phyloP scores from a whole-genome alignment of 92 coral and sea anemone species.

The Phenganax subtilis region DNA sequence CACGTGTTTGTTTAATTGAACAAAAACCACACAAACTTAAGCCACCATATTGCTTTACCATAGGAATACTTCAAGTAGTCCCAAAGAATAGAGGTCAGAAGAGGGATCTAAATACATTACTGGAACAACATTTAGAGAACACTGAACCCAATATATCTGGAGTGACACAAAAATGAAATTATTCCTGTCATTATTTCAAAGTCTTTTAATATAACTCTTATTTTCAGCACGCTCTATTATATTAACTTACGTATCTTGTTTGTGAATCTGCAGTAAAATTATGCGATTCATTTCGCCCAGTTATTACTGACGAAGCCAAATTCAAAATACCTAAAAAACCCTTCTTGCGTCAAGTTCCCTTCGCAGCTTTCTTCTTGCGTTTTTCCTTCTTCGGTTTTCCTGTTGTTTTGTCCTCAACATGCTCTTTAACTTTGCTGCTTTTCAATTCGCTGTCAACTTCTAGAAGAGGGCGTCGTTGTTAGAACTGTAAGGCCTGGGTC shows the following conservation, averaged over 20 bases:
- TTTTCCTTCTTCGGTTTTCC: conserved; percentile 8
- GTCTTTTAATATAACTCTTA: no score
- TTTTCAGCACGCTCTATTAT: no score
- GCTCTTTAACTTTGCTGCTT: neutral
- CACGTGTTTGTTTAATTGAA: neutral
- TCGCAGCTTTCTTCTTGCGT: conserved; percentile 4
- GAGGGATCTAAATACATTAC: no score
- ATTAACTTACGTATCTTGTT: no score
- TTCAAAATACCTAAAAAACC: neutral
- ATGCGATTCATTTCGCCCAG: neutral
- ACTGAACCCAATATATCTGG: no score
- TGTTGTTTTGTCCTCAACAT: neutral
- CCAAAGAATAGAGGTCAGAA: no score
- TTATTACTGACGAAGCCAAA: neutral
- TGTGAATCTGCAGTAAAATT: no score
- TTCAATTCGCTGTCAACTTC: neutral
- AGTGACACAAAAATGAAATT: no score
- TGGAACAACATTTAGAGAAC: no score
- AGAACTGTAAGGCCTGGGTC: no score
- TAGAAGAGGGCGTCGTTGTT: neutral
- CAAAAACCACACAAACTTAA: neutral
- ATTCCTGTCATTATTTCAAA: no score
- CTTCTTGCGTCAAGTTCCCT: neutral
- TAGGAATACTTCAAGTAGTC: neutral
- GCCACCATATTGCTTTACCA: neutral